Evolutionary conservation across 1,140 invertebrate species (phyloP).

Genomic region (Linepithema humile): DNA sequence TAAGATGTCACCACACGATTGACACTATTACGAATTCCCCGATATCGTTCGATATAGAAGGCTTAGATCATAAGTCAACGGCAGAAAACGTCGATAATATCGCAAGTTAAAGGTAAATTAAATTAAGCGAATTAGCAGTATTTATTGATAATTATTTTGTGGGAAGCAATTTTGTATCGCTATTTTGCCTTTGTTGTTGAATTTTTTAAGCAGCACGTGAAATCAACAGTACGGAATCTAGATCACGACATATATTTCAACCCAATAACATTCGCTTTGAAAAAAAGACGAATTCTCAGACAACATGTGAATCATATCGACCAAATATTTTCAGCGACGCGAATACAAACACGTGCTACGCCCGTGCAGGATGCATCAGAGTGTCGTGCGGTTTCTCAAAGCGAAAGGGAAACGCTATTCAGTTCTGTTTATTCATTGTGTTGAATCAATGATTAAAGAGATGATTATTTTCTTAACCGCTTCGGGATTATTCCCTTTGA

Average conservation of each 20-base stretch:
- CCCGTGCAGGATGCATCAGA: constrained; percentile 24
- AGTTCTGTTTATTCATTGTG: constrained; percentile 7
- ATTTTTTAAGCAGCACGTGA: background rate
- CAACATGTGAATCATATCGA: constrained; percentile 18
- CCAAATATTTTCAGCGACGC: constrained; percentile 9
- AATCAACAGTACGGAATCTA: background rate
- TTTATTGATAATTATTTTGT: background rate
- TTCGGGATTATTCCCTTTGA: background rate
- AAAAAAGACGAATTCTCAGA: background rate
- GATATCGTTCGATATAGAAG: background rate
- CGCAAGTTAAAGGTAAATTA: background rate
- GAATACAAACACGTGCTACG: constrained; percentile 19
- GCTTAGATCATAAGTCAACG: background rate
- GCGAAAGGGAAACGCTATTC: constrained; percentile 24
- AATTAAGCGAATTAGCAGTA: background rate
- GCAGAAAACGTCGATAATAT: background rate
- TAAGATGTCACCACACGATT: background rate
- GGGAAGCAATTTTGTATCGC: background rate
- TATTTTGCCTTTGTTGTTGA: background rate
- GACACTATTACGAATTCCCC: background rate
- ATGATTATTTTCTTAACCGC: background rate
- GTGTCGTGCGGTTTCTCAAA: constrained; percentile 11
- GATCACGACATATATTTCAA: background rate
- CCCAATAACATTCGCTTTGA: background rate
- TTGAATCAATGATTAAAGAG: background rate